These are phyloP conservation scores for Drosophila sp. DNA, from an alignment of 1,140 invertebrate species.

Conservation along the genomic window DNA sequence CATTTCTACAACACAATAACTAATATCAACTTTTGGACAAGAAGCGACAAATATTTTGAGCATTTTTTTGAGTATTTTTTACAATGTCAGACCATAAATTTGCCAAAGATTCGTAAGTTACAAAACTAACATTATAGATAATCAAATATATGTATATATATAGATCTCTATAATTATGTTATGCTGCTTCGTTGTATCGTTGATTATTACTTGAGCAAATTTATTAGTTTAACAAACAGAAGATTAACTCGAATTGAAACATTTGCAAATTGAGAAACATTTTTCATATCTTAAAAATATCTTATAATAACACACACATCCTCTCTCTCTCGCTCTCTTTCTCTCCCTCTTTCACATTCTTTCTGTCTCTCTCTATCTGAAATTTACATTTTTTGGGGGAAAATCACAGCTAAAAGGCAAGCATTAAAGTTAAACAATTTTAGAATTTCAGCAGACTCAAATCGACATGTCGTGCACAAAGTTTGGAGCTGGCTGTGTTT, in stretches of 20 bases:
- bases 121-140: conserved; percentile 19
- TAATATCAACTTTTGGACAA: conserved; percentile 27
- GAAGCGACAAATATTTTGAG: conserved; percentile 25
- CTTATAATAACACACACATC: conserved; percentile 34
- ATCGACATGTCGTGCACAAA: conserved; percentile 42
- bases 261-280: conserved; percentile 7
- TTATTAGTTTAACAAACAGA: conserved; percentile 30
- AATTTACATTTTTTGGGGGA: conserved; percentile 13
- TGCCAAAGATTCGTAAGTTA: conserved; percentile 28
- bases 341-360: not conserved
- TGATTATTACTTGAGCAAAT: conserved; percentile 41
- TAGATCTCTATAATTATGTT: not conserved
- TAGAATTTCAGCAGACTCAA: conserved; percentile 50
- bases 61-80: conserved; percentile 33
- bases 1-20: not conserved
- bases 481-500: conserved; percentile 41
- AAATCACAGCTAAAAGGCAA: conserved; percentile 82
- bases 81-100: conserved; percentile 36
- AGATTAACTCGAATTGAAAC: conserved; percentile 2
- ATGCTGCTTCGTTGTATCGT: conserved; percentile 36
- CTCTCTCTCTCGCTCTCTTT: not conserved
- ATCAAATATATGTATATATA: conserved; percentile 3
- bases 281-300: conserved; percentile 22
- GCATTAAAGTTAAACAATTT: conserved; percentile 67
- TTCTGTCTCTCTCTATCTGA: not conserved